Conservation (phyloP, 2,888 invertebrate species). For the Epinotia demarniana region DNA sequence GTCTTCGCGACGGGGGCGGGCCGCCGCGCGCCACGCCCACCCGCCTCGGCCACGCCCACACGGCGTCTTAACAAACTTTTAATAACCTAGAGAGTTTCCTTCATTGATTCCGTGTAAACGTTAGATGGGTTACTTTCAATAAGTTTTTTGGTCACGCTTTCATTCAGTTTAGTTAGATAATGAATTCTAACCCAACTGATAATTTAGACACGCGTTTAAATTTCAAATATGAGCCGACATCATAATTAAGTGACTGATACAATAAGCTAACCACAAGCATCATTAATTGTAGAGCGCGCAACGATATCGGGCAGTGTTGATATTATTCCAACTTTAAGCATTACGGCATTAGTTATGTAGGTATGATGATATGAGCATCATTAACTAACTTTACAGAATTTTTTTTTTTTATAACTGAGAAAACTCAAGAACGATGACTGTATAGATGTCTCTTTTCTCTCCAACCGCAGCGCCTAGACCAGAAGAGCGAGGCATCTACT, state of each 20-base stretch:
- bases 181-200: neutral
- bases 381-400: neutral
- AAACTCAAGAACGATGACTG: conserved; percentile 45
- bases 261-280: conserved; percentile 58
- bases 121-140: neutral
- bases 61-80: conserved; percentile 40
- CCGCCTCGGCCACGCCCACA: conserved; percentile 67
- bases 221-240: conserved; percentile 54
- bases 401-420: neutral
- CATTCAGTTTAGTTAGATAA: neutral
- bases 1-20: conserved; percentile 76
- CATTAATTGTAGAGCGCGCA: conserved; percentile 53
- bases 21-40: conserved; percentile 70
- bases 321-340: neutral
- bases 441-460: conserved; percentile 63
- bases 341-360: neutral
- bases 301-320: neutral
- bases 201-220: conserved; percentile 49
- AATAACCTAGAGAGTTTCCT: conserved; percentile 6
- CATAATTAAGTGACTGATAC: conserved; percentile 44
- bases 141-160: neutral
- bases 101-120: neutral
- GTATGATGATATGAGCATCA: neutral
- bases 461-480: conserved; percentile 57
- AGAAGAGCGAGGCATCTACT: conserved; percentile 65